Conservation (phyloP, 2,113 vertebrate genomes). For the Eudorcas thomsonii region DNA sequence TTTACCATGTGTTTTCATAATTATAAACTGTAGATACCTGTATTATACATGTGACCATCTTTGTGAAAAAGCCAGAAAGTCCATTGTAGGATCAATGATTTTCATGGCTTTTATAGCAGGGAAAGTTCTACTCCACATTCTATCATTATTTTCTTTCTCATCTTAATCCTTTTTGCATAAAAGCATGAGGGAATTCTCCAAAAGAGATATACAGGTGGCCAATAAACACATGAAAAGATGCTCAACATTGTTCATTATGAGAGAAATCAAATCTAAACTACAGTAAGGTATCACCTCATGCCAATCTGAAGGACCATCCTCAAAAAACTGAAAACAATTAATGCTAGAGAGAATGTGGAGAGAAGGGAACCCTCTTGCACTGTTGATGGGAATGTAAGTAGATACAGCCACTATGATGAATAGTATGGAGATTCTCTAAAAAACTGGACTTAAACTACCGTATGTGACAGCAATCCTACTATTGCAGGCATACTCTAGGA, state of each 20-base stretch:
- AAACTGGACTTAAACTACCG: fast-evolving
- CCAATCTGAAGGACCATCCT: background rate
- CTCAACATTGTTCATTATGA: background rate
- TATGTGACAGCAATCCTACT: background rate
- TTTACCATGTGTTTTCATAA: background rate
- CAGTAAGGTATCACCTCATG: background rate
- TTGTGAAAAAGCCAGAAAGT: fast-evolving
- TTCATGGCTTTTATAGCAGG: background rate
- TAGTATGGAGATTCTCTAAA: background rate
- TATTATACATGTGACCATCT: background rate
- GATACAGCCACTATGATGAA: background rate
- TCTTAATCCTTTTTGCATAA: background rate
- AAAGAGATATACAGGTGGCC: background rate
- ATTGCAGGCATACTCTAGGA: background rate
- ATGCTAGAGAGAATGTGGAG: fast-evolving
- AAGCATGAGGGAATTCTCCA: background rate
- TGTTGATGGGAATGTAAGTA: background rate
- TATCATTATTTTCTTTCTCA: background rate
- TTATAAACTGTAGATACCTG: background rate
- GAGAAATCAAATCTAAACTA: background rate
- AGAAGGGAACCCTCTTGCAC: background rate
- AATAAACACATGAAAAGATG: background rate
- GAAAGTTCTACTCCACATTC: background rate
- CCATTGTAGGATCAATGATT: background rate
- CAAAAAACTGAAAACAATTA: background rate